These are phyloP conservation scores for Scaptomyza polygonia DNA, from an alignment of 2,888 invertebrate species.

Conservation along the genomic window DNA sequence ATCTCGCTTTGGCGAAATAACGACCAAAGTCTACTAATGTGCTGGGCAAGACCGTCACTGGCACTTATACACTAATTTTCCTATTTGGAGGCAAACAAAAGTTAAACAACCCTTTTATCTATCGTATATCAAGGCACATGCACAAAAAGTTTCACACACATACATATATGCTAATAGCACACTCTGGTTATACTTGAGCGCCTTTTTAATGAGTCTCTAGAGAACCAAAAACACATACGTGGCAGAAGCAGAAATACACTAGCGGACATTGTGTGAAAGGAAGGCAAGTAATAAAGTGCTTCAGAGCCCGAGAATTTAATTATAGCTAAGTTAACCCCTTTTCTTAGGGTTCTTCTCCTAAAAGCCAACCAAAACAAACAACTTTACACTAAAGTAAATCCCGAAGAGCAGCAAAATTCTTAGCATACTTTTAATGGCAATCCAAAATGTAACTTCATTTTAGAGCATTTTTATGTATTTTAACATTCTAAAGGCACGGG, in stretches of 20 bases:
- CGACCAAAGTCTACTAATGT: conserved; percentile 3
- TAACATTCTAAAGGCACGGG: too few relatives aligned
- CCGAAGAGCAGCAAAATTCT: conserved; percentile 39
- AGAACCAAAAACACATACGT: conserved; percentile 61
- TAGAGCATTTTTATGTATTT: too few relatives aligned
- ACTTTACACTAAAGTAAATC: conserved; percentile 37
- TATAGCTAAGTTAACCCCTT: conserved; percentile 61
- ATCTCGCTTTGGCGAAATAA: background rate
- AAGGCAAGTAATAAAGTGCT: too few relatives aligned
- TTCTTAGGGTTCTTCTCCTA: conserved; percentile 10
- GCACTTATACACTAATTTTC: conserved; percentile 39
- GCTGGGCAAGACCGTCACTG: conserved; percentile 44
- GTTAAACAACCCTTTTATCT: conserved; percentile 69
- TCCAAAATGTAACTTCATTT: conserved; percentile 51
- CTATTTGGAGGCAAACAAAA: conserved; percentile 31
- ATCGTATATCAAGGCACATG: conserved; percentile 5
- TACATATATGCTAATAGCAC: conserved; percentile 1
- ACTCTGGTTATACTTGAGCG: conserved; percentile 55
- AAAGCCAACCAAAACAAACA: conserved; percentile 21
- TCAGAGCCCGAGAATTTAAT: conserved; percentile 63
- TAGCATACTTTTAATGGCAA: conserved; percentile 55
- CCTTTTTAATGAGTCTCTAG: conserved; percentile 73
- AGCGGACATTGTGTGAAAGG: conserved; percentile 22
- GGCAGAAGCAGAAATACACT: conserved; percentile 11
- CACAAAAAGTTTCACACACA: conserved; percentile 8